These are phyloP conservation scores for Adoxophyes honmai DNA, from an alignment of 1,140 invertebrate genomes.

Conservation along the genomic window DNA sequence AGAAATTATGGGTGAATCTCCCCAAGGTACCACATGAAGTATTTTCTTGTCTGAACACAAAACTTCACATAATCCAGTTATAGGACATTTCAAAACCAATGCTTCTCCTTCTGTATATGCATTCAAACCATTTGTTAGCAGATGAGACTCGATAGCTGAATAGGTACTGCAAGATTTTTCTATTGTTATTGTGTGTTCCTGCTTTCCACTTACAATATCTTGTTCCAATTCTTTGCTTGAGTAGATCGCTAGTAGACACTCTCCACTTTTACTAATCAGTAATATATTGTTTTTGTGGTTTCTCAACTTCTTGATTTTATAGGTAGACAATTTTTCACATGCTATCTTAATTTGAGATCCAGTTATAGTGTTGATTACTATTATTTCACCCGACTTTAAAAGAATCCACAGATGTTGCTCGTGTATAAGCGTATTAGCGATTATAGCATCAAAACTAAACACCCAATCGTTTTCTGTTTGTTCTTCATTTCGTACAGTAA, in stretches of 20 bases:
- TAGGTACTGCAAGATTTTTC: conserved; percentile 34
- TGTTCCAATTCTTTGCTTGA: conserved; percentile 31
- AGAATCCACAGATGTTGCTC: conserved; percentile 49
- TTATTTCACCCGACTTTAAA: conserved; percentile 44
- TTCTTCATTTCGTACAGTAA: conserved; percentile 26
- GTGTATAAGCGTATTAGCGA: conserved; percentile 38
- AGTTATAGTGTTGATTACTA: conserved; percentile 36
- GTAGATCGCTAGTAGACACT: conserved; percentile 36
- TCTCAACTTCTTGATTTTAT: conserved; percentile 42
- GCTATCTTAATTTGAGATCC: conserved; percentile 33
- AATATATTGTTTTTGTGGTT: conserved; percentile 32
- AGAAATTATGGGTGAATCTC: conserved; percentile 37
- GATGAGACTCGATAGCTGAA: conserved; percentile 11
- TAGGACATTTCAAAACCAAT: conserved; percentile 43
- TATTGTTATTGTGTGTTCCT: conserved; percentile 31
- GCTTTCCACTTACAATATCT: conserved; percentile 28
- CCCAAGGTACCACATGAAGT: conserved; percentile 41
- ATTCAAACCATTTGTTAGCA: conserved; percentile 31
- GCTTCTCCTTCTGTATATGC: conserved; percentile 32
- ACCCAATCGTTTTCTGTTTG: conserved; percentile 17
- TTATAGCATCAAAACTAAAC: conserved; percentile 33
- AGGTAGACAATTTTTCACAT: conserved; percentile 38
- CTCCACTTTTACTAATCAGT: conserved; percentile 56
- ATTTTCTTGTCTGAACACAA: conserved; percentile 28
- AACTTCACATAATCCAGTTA: conserved; percentile 39